A percentile compares a stretch with the other conserved stretches of the same genome.
Conservation (phyloP, 2,113 vertebrate species). For the Raphicerus campestris region DNA sequence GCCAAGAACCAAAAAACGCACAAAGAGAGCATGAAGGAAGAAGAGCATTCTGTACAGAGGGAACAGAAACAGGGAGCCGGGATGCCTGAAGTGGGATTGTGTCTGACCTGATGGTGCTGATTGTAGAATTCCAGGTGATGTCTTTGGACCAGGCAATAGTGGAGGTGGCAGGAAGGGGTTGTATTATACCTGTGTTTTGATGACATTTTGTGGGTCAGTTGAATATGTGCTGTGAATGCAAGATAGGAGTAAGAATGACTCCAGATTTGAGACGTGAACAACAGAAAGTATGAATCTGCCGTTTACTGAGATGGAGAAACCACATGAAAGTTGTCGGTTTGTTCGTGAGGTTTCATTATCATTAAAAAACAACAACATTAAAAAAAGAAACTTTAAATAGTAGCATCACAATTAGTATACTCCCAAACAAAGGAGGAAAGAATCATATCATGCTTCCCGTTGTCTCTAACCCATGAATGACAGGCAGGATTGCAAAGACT, state of each 20-base stretch:
- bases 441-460: background rate
- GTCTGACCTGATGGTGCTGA: background rate
- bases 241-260: background rate
- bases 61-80: background rate
- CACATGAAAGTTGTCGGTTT: background rate
- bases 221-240: background rate
- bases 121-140: background rate
- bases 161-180: background rate
- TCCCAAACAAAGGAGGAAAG: background rate
- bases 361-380: background rate
- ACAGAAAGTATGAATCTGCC: background rate
- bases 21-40: background rate
- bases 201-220: background rate
- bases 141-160: background rate
- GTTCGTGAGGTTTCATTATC: background rate
- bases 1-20: background rate
- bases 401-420: background rate
- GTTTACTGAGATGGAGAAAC: background rate
- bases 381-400: background rate
- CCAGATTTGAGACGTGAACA: background rate
- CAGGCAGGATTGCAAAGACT: background rate
- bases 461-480: background rate
- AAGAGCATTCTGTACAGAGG: background rate
- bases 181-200: background rate
- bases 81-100: rapidly evolving